Evolutionary conservation across 2,797 vertebrate species (phyloP).

Genomic region (Chelon labrosus): DNA sequence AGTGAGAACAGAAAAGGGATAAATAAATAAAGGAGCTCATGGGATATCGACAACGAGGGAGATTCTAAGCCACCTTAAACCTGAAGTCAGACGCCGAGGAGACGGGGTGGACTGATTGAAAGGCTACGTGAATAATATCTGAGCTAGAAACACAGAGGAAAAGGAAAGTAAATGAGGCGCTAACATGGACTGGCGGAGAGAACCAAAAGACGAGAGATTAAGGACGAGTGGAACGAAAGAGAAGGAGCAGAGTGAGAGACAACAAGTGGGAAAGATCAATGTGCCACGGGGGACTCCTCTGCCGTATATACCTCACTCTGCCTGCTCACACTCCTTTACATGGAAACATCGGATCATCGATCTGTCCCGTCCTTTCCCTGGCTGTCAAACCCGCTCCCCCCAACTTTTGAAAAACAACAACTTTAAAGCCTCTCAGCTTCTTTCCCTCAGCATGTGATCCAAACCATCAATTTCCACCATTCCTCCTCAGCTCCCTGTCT

Average conservation of each 20-base stretch:
- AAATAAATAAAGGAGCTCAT: neutral
- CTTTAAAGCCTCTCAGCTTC: neutral
- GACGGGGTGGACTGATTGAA: neutral
- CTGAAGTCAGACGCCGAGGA: constrained; percentile 2
- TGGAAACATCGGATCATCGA: constrained; percentile 31
- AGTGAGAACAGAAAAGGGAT: constrained; percentile 1
- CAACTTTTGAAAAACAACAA: constrained; percentile 8
- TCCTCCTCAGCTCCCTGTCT: neutral
- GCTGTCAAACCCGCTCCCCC: neutral
- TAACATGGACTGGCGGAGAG: neutral
- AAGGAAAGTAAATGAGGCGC: neutral
- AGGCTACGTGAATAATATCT: too few relatives aligned
- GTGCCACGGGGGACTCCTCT: constrained; percentile 7
- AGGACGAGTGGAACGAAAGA: neutral
- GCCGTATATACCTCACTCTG: neutral
- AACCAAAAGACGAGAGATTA: neutral
- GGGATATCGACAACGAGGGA: constrained; percentile 7
- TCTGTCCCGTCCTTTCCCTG: constrained; percentile 1
- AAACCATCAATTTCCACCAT: neutral
- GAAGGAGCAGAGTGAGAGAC: constrained; percentile 10
- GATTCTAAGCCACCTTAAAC: constrained; percentile 8
- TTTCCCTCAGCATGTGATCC: neutral
- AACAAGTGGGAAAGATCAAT: constrained; percentile 37
- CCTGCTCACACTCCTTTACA: constrained; percentile 21
- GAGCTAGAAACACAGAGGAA: neutral